Evolutionary conservation across 1,140 invertebrate species (phyloP).

Genomic region (Micrasema minimum): DNA sequence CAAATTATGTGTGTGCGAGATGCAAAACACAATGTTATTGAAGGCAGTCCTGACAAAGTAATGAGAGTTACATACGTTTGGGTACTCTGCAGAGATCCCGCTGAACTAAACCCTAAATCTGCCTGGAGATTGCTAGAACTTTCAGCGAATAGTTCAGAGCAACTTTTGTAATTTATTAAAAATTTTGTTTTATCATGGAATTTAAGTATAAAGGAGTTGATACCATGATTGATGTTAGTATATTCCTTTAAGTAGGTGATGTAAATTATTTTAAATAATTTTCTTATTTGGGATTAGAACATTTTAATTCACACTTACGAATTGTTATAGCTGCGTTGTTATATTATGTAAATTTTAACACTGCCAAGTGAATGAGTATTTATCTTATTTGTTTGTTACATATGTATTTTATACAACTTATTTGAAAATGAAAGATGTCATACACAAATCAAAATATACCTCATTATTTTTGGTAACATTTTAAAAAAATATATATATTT

Average conservation of each 20-base stretch:
- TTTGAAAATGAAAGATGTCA: too few relatives aligned
- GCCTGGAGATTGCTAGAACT: slow-evolving; percentile 97
- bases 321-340: not conserved
- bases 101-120: slow-evolving; percentile 92
- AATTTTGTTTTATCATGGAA: slow-evolving; percentile 50
- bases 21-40: slow-evolving; percentile 84
- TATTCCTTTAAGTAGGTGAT: too few relatives aligned
- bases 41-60: slow-evolving; percentile 97
- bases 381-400: not conserved
- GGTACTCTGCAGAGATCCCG: slow-evolving; percentile 95
- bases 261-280: too few relatives aligned
- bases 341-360: not conserved
- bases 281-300: too few relatives aligned
- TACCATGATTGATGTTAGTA: not conserved
- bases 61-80: slow-evolving; percentile 95
- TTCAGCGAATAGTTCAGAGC: slow-evolving; percentile 88
- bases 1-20: slow-evolving; percentile 95
- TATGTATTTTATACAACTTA: too few relatives aligned
- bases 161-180: slow-evolving; percentile 78
- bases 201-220: slow-evolving; percentile 2
- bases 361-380: not conserved
- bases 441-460: too few relatives aligned
- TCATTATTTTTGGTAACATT: too few relatives aligned
- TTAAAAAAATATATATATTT: too few relatives aligned
- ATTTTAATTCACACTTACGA: not conserved